Percentiles rank a stretch among this genome's conserved stretches.
These are phyloP conservation scores for Silurus glanis DNA, from an alignment of 2,113 vertebrate species.

Conservation along the genomic window DNA sequence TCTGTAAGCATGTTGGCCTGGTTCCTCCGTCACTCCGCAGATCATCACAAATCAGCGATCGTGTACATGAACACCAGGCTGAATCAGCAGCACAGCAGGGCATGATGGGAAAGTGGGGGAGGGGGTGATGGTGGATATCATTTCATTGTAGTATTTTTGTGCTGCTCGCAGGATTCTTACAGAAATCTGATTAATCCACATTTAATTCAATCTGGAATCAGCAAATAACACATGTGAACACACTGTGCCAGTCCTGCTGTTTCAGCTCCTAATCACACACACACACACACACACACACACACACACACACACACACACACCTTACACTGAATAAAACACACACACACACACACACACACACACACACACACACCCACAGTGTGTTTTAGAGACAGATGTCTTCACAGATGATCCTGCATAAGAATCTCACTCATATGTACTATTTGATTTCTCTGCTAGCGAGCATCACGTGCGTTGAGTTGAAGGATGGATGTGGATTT, in stretches of 20 bases:
- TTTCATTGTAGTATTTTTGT: constrained; percentile 71
- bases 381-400: neutral
- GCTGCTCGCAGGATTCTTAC: constrained; percentile 68
- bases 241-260: constrained; percentile 56
- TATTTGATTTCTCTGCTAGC: neutral
- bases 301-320: neutral
- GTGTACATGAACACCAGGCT: constrained; percentile 17
- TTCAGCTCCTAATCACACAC: constrained; percentile 49
- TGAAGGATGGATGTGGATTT: neutral
- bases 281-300: neutral
- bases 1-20: neutral
- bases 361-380: neutral
- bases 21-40: neutral
- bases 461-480: neutral
- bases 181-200: constrained; percentile 69
- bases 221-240: constrained; percentile 59
- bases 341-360: neutral
- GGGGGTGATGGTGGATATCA: constrained; percentile 53
- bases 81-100: constrained; percentile 31
- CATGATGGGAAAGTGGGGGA: neutral
- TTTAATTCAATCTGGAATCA: constrained; percentile 73
- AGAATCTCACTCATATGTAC: neutral
- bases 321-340: neutral
- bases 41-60: constrained; percentile 27
- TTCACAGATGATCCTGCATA: neutral